Base-by-base conservation (phyloP, 2,797 vertebrate genomes). In the Mallotus villosus region DNA sequence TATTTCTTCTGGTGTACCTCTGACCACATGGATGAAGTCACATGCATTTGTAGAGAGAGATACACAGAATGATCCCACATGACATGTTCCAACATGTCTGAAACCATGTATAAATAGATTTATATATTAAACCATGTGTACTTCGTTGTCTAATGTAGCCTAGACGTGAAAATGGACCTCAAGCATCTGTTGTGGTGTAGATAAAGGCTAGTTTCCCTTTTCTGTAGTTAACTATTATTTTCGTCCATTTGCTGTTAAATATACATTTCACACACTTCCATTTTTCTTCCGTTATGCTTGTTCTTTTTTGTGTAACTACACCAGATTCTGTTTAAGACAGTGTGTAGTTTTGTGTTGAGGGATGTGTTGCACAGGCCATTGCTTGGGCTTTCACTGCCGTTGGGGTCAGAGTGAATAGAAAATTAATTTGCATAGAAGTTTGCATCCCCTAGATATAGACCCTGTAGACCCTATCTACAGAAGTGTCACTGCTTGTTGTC, bases 111-210 rank as follows among this genome's bases (percentile, higher is more conserved):
- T 3, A 14, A 46, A 46, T 14, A 46, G 41, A 14, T 12, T 3
- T 11, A 46, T 46, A 14, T 14, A 14, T 46, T 12, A 2, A 14
- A 14, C 9, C 41, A 14, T 14, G 41, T 46, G 41, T 46, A 12
- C 8, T 46, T 46, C 1, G 8, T 14, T 12, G 12, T 46, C 11
- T 46, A 8, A 46, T 46, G 41, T 46, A 2, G 41, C 12, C 14
- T 46, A 12, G 9, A 12, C 8, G 9, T 37, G 34, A 58, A 21
- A 71, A 29, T 2, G 4, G 4, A 5, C 37, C 53, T 27, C 21
- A 34, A 0, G 22, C 85, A 87, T 63, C 76, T 88, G 80, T 69
- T 68, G 21, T 16, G 57, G 9, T 24, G 46, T 21, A 29, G 27
- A 16, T 1, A 3, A 55, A 8, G 11, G 5, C 24, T n/a, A 9